Base-by-base conservation (phyloP, 2,113 vertebrate genomes). In the Zapornia atra region DNA sequence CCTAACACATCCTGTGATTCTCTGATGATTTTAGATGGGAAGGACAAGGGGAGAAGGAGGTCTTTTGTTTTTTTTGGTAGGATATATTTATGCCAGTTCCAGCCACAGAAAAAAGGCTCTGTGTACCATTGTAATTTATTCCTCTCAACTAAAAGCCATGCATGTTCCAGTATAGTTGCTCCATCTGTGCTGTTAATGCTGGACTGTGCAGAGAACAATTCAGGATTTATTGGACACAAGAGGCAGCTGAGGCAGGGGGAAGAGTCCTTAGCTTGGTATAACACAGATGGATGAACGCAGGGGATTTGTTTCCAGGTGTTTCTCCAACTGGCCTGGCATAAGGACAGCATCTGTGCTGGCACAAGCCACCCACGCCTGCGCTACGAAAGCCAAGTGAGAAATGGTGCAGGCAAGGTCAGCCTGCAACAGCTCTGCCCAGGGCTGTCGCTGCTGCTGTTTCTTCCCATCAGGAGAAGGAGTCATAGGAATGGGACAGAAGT, bases 141-240 rank as follows among this genome's bases (percentile, higher is more conserved):
- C 59, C n/a, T 86, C 69, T 82, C 13, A 1, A 61, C 82, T 87
- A 50, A 90, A 91, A 87, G 60, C 79, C 59, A 65, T 59, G 59
- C 84, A 66, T 95, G 91, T 90, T 91, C 63, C 92, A 70, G 17
- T 42, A 42, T 2, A 36, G 68, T 40, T 88, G 54, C 59, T 94
- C 95, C 82, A 88, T 92, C 94, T 94, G 92, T 93, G 79, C 94
- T 92, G 92, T 65, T 83, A 90, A 88, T 66, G 63, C 63, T 61
- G 88, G 75, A 77, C 85, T 54, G 38, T 65, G 54, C 26, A 88
- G 69, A 91, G 71, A 84, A 60, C 1, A 0, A 1, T n/a, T 88
- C 54, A 25, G 63, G 57, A 53, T 93, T 90, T 88, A 72, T 6
- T 24, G 29, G 79, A 19, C 28, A 31, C 20, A 10, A 61, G 68